Percentiles rank a stretch among this genome's conserved stretches.
These are phyloP conservation scores for Octomys mimax DNA, from an alignment of 2,797 vertebrate species.

Conservation along the genomic window DNA sequence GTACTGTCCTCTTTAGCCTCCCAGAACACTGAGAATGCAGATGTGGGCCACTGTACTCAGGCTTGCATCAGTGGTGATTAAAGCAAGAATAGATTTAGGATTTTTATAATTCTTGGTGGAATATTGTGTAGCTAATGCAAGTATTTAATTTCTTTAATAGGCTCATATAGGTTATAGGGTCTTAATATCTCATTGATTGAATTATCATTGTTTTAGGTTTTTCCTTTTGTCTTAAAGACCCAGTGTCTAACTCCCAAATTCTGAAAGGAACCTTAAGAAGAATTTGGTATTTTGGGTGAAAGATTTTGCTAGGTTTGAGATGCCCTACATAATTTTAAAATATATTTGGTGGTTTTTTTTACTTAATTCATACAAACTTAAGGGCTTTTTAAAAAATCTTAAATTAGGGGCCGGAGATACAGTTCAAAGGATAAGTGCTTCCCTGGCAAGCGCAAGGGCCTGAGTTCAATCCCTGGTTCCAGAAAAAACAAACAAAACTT, in stretches of 20 bases:
- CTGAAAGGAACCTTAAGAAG: neutral
- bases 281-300: constrained; percentile 33
- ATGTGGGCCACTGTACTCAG: neutral
- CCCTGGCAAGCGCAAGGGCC: no score
- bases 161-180: neutral
- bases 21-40: neutral
- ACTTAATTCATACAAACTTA: neutral
- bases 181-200: constrained; percentile 33
- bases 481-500: no score
- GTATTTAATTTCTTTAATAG: constrained; percentile 41
- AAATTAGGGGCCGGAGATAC: no score
- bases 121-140: neutral
- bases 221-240: constrained; percentile 1
- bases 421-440: no score
- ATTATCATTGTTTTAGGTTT: constrained; percentile 15
- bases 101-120: constrained; percentile 48
- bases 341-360: constrained; percentile 30
- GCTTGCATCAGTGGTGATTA: neutral
- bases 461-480: no score
- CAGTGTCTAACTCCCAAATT: constrained; percentile 9
- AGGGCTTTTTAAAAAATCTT: neutral
- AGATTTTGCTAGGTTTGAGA: neutral
- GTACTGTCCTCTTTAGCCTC: neutral
- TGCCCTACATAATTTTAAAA: constrained; percentile 23
- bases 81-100: constrained; percentile 24